Evolutionary conservation across 1,140 invertebrate species (phyloP).

Genomic region (Muscidifurax raptorellus): DNA sequence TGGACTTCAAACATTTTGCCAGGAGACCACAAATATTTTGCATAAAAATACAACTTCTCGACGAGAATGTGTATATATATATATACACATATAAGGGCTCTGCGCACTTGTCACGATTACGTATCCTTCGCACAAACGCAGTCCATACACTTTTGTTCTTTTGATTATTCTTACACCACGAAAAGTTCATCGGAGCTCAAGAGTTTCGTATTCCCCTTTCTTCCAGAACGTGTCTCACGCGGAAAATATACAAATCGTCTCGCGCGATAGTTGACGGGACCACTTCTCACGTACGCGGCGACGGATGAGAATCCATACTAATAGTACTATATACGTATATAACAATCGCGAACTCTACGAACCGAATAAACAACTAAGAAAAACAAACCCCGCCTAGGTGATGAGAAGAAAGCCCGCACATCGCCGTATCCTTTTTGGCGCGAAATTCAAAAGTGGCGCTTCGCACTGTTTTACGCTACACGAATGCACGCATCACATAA

Average conservation of each 20-base stretch:
- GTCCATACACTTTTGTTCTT: not conserved
- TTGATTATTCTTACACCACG: not conserved
- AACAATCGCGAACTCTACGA: too few species aligned
- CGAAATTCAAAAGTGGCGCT: not conserved
- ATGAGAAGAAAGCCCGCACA: not conserved
- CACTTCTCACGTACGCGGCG: not conserved
- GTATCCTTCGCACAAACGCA: not conserved
- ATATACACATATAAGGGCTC: slow-evolving; percentile 21
- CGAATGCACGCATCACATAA: not conserved
- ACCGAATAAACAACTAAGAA: too few species aligned
- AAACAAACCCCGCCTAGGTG: too few species aligned
- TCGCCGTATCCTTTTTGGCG: not conserved
- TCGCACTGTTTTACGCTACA: not conserved
- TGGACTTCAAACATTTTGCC: too few species aligned
- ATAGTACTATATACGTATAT: not conserved
- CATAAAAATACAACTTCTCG: slow-evolving; percentile 38
- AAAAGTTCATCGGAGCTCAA: not conserved
- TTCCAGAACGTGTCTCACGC: not conserved
- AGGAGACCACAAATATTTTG: not conserved
- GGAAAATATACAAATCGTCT: too few species aligned
- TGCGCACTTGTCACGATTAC: not conserved
- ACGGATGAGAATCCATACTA: not conserved
- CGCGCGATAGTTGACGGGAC: too few species aligned
- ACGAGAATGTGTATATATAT: slow-evolving; percentile 13
- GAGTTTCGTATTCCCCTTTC: not conserved